Base-by-base conservation (phyloP, 1,140 invertebrate genomes). In the Macrostomum lignano region DNA sequence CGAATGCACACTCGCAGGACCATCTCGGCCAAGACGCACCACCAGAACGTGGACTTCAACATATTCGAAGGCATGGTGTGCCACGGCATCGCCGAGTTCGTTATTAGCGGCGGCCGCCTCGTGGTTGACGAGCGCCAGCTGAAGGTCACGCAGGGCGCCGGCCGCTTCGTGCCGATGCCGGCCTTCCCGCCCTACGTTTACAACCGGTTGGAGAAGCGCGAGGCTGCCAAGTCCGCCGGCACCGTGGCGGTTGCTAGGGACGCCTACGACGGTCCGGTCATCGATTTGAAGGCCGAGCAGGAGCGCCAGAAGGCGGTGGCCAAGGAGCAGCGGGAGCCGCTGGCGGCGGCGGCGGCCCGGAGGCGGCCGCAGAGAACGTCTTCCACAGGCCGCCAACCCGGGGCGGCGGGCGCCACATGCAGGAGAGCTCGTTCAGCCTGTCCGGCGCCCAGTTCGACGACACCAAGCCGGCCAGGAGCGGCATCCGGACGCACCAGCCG, bases 361-460 rank as follows among this genome's bases (percentile, higher is more conserved):
- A n/a, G n/a, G n/a, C n/a, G n/a, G n/a, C n/a, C n/a, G n/a, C n/a
- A n/a, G n/a, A n/a, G n/a, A n/a, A n/a, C n/a, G n/a, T n/a, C n/a
- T n/a, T 28, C 14, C 26, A 28, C 15, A 36, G 59, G 35, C 47
- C 49, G 22, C 49, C 49, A 21, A 63, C 61, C 20, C 44, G 51
- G 33, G 46, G 55, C 36, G 77, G 42, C 65, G 74, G 53, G 20
- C 64, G 78, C 33, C 76, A 88, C 57, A 63, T 82, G 48, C 81
- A 91, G 52, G 77, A 81, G 46, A 81, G 79, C 25, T 77, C 74
- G 34, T 88, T 93, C 62, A 76, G 75, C 28, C 71, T 93, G 41
- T 79, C 73, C 61, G 74, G 78, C 78, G 49, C 64, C n/a, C 62
- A 64, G 41, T 46, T 58, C 42, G 62, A 62, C 48, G 60, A 64